phyloP scores from a whole-genome alignment of 2,113 vertebrate species.

The Notothenia rossii region DNA sequence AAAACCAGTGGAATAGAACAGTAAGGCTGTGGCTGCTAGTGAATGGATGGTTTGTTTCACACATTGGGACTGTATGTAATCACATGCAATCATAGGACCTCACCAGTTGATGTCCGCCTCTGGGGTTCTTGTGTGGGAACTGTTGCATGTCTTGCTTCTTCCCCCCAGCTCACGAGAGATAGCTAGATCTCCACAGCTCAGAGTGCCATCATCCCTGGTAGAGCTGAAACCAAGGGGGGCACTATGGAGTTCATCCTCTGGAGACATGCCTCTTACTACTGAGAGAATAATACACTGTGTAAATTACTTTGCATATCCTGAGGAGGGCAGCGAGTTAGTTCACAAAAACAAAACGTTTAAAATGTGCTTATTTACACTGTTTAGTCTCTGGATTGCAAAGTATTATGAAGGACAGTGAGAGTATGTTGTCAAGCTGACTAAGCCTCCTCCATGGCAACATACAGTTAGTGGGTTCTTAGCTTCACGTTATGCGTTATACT shows the following conservation, averaged over 20 bases:
- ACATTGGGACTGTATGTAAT: background rate
- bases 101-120: conserved; percentile 59
- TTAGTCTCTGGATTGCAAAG: background rate
- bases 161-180: conserved; percentile 22
- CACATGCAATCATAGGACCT: conserved; percentile 13
- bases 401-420: background rate
- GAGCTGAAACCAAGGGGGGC: conserved; percentile 52
- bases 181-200: conserved; percentile 41
- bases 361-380: background rate
- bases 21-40: background rate
- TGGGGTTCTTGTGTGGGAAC: conserved; percentile 30
- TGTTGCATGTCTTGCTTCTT: conserved; percentile 26
- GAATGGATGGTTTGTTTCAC: background rate
- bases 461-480: conserved; percentile 9
- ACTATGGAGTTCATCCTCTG: conserved; percentile 60
- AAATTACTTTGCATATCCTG: background rate
- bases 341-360: background rate
- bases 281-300: conserved; percentile 8
- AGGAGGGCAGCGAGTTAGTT: background rate
- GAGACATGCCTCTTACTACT: conserved; percentile 59
- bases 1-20: no score
- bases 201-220: conserved; percentile 39
- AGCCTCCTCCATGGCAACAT: conserved; percentile 53
- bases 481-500: background rate
- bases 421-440: conserved; percentile 29